Conservation (phyloP, 2,113 vertebrate species). For the Turdus rufiventris region DNA sequence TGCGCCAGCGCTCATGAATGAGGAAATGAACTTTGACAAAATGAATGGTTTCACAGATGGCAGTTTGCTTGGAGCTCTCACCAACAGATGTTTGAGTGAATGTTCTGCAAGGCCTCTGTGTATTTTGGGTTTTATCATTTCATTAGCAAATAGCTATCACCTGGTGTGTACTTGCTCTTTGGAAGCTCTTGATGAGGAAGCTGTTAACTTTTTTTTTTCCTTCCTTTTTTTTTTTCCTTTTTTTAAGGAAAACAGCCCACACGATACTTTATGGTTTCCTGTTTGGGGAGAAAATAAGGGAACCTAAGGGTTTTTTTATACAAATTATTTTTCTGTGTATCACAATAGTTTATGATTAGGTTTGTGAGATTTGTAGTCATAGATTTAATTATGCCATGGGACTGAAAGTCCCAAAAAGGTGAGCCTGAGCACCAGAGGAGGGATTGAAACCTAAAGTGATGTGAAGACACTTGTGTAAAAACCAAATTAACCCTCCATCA, state of each 20-base stretch:
- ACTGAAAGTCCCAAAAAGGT: not conserved
- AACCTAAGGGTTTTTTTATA: not conserved
- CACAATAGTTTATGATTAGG: not conserved
- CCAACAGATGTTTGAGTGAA: conserved; percentile 51
- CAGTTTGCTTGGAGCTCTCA: conserved; percentile 40
- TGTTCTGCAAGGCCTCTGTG: conserved; percentile 45
- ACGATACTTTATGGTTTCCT: not conserved
- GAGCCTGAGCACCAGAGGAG: not conserved
- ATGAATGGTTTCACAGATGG: conserved; percentile 44
- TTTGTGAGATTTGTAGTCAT: not conserved
- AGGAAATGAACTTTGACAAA: conserved; percentile 59
- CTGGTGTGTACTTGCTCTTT: conserved; percentile 17
- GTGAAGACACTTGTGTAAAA: not conserved
- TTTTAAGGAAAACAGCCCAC: not conserved
- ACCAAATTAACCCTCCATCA: not conserved
- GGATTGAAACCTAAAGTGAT: not conserved
- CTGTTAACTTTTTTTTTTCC: not conserved
- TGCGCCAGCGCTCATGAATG: not conserved
- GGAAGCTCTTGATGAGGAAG: not conserved
- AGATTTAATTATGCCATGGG: not conserved
- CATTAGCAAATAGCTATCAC: conserved; percentile 56
- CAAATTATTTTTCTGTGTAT: not conserved
- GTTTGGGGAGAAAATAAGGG: not conserved
- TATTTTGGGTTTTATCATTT: conserved; percentile 54
- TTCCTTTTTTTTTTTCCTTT: no score